Evolutionary conservation across 2,797 vertebrate genomes (phyloP).

Genomic region (Channa striata): DNA sequence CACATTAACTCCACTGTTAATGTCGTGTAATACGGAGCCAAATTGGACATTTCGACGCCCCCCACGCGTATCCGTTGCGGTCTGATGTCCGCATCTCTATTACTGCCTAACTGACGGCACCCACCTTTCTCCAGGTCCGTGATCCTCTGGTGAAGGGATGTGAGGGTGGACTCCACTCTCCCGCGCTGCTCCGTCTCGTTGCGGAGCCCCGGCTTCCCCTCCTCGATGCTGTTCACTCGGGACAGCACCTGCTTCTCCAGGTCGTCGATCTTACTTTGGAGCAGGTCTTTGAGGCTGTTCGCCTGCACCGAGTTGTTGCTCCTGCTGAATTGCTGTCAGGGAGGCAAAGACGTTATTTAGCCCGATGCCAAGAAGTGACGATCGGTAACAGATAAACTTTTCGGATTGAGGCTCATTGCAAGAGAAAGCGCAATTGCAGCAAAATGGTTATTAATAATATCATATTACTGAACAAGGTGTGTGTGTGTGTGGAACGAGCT

Average conservation of each 20-base stretch:
- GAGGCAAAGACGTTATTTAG: conserved; percentile 12
- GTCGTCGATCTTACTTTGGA: conserved; percentile 97
- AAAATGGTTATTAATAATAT: not conserved
- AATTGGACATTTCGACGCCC: too few species aligned
- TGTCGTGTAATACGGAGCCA: too few species aligned
- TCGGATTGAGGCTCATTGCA: too few species aligned
- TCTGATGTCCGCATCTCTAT: not conserved
- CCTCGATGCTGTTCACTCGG: conserved; percentile 95
- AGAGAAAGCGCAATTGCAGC: not conserved
- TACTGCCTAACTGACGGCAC: not conserved
- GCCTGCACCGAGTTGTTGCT: conserved; percentile 94
- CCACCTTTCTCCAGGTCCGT: conserved; percentile 97
- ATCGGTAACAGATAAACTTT: too few species aligned
- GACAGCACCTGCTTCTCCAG: conserved; percentile 96
- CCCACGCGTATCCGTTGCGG: conserved; percentile 6
- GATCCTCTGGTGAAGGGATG: conserved; percentile 96
- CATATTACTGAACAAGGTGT: not conserved
- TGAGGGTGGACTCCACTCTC: conserved; percentile 95
- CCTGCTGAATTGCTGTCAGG: conserved; percentile 92
- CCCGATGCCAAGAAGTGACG: not conserved
- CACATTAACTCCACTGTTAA: too few species aligned
- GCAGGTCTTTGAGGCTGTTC: conserved; percentile 94
- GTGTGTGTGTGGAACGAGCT: not conserved
- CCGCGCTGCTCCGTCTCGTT: conserved; percentile 95
- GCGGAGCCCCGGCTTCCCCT: conserved; percentile 88